These are phyloP conservation scores for Microctonus hyperodae DNA, from an alignment of 2,888 invertebrate genomes.

Conservation along the genomic window DNA sequence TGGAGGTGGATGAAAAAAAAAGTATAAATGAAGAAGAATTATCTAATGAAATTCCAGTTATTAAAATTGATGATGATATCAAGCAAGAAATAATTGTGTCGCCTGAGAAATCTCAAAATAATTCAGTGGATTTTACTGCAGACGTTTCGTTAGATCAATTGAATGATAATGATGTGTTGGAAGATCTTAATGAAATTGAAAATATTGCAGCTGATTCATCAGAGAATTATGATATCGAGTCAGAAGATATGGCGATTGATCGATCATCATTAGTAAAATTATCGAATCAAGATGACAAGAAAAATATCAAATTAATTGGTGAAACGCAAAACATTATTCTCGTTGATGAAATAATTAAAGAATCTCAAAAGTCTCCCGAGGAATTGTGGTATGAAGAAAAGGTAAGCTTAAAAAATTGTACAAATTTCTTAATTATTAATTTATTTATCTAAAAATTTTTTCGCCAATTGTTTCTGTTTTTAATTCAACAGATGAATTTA, in stretches of 20 bases:
- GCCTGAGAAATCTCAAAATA: background rate
- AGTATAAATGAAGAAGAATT: constrained; percentile 17
- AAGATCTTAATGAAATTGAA: constrained; percentile 54
- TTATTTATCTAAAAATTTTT: constrained; percentile 24
- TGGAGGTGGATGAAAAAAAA: constrained; percentile 24
- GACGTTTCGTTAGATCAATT: constrained; percentile 41
- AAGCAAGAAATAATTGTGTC: background rate
- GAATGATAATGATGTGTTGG: constrained; percentile 21
- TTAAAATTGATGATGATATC: background rate
- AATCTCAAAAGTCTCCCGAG: constrained; percentile 35
- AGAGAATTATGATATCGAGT: constrained; percentile 41
- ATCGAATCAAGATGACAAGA: constrained; percentile 29
- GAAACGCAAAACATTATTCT: constrained; percentile 18
- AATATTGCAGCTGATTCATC: constrained; percentile 49
- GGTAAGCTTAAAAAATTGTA: constrained; percentile 46
- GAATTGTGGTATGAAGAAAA: constrained; percentile 52
- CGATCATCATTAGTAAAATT: constrained; percentile 15
- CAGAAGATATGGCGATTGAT: constrained; percentile 25
- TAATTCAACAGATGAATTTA: constrained; percentile 47
- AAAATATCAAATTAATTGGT: constrained; percentile 21
- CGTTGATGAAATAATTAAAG: constrained; percentile 13
- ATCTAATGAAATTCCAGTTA: constrained; percentile 4
- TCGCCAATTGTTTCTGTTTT: background rate
- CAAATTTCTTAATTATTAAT: background rate
- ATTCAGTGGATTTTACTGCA: constrained; percentile 42